Evolutionary conservation across 2,888 invertebrate species (phyloP), one percentile per base, ranked within the genome.

Genomic region (Agrotis ipsilon): DNA sequence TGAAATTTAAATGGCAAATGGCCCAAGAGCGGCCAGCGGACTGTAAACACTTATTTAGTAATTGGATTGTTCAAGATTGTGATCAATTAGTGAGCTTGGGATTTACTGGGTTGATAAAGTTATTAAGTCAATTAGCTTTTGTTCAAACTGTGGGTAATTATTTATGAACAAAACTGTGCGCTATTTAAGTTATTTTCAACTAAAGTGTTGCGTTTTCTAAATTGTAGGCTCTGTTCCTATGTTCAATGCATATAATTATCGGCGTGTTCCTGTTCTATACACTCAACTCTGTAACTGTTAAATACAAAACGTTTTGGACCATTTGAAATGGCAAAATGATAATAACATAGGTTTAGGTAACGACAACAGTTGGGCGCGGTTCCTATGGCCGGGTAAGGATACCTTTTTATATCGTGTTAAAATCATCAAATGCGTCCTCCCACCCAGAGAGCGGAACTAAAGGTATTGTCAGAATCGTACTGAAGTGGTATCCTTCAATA

Each of bases 41-140:
- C 48, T 57, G 51, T 72, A 72, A 72, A 73, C 63, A 65, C 59
- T 58, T 57, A 69, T 73, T 68, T 54, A 69, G 46, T 68, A 45
- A 76, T 76, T 72, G 54, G 72, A 69, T 69, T 75, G 62, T 78
- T 61, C 27, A 59, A 69, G 68, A 75, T 75, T 63, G 63, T 13
- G 48, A 65, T 61, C 52, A 81, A 75, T 85, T 74, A 75, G 70
- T 61, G 52, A 70, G 49, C 65, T 70, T 39, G 14, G 7, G 54
- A 64, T 70, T 75, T 68, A 68, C 68, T 32, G 39, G 43, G n/a
- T 21, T 65, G 75, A 84, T 84, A 72, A 84, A 84, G 72, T 77
- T 72, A 73, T 82, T 75, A 68, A 49, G 24, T 52, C 39, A 81
- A 64, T 77, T 76, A 49, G 54, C 54, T 77, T 79, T 60, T 65